Percentiles rank a stretch among this genome's conserved stretches.
These are phyloP conservation scores for Ectemnius cavifrons DNA, from an alignment of 2,888 invertebrate genomes.

Conservation along the genomic window DNA sequence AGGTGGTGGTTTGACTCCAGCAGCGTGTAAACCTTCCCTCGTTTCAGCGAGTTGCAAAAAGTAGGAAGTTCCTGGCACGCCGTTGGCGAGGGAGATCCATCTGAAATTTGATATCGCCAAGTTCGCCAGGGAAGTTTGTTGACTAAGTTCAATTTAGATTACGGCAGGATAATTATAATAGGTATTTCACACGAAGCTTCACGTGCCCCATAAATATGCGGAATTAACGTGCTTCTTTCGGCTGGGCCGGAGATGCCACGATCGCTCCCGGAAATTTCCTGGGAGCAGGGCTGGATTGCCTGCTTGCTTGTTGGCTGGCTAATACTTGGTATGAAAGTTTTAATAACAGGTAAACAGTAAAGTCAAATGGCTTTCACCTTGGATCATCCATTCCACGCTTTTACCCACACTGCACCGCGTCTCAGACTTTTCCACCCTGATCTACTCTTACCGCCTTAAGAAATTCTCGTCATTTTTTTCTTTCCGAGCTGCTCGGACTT, in stretches of 20 bases:
- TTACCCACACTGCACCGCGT: neutral
- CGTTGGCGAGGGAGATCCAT: neutral
- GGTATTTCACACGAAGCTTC: constrained; percentile 40
- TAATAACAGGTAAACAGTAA: constrained; percentile 1
- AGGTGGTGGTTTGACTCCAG: no score
- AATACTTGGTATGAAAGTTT: neutral
- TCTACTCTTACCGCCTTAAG: no score
- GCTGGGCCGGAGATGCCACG: neutral
- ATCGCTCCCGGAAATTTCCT: constrained; percentile 2
- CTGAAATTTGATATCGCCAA: constrained; percentile 41
- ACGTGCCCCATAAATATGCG: constrained; percentile 37
- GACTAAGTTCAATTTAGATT: constrained; percentile 40
- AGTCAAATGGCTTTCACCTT: neutral
- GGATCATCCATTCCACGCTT: neutral
- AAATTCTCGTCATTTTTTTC: no score
- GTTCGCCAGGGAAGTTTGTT: constrained; percentile 22
- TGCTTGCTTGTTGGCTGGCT: neutral
- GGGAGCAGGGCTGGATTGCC: no score
- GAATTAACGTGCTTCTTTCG: constrained; percentile 3
- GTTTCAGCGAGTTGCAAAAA: no score
- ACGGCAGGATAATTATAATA: constrained; percentile 41
- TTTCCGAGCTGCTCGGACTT: no score
- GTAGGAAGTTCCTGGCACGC: no score
- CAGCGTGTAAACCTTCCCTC: no score
- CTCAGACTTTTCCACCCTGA: no score